Evolutionary conservation across 2,797 vertebrate genomes (phyloP).

Genomic region (Thaleichthys pacificus): DNA sequence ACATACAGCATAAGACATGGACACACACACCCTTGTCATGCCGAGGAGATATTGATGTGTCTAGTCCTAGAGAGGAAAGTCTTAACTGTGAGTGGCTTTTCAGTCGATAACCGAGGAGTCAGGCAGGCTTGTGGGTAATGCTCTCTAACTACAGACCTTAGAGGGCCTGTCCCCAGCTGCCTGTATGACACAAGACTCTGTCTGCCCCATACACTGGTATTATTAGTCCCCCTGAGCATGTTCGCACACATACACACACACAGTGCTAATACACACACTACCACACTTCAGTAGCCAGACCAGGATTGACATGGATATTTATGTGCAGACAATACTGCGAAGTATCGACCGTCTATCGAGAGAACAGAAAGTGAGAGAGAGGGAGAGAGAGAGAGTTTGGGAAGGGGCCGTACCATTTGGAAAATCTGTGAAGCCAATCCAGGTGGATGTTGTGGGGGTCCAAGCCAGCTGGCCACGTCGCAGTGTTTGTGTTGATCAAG

Average conservation of each 20-base stretch:
- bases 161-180: too few relatives aligned
- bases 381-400: too few relatives aligned
- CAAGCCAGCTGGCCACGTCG: too few relatives aligned
- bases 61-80: constrained; percentile 37
- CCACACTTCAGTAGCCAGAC: too few relatives aligned
- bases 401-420: too few relatives aligned
- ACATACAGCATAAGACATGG: constrained; percentile 5
- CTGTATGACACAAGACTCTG: constrained; percentile 10
- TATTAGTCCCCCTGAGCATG: neutral
- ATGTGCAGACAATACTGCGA: too few relatives aligned
- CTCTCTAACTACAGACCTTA: constrained; percentile 25
- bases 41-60: constrained; percentile 53
- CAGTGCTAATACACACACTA: neutral
- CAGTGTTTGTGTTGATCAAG: too few relatives aligned
- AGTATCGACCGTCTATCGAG: too few relatives aligned
- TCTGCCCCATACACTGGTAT: constrained; percentile 25
- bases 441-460: too few relatives aligned
- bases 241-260: neutral
- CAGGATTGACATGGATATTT: too few relatives aligned
- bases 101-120: constrained; percentile 64
- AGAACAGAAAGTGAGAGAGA: too few relatives aligned
- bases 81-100: constrained; percentile 34
- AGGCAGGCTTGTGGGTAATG: constrained; percentile 53
- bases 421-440: too few relatives aligned
- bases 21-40: constrained; percentile 3